phyloP scores from a whole-genome alignment of 2,888 invertebrate genomes.

The Troglohyphantes excavatus region DNA sequence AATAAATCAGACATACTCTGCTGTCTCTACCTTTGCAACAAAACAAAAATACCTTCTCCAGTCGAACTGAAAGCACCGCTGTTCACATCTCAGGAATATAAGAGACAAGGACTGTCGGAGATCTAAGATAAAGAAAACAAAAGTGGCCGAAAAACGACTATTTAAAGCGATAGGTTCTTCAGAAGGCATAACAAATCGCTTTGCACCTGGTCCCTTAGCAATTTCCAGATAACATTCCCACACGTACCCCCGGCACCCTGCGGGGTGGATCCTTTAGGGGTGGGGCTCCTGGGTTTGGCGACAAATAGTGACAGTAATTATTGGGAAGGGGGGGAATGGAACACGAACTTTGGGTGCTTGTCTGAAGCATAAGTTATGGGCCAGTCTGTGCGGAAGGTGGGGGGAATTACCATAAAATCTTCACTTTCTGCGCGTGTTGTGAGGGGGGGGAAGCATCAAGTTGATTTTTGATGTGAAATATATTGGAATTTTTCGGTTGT shows the following conservation, averaged over 20 bases:
- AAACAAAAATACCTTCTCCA: not conserved
- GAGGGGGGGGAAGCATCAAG: not conserved
- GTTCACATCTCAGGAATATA: not conserved
- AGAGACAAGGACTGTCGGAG: constrained; percentile 1
- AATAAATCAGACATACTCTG: not conserved
- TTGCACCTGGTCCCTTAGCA: constrained; percentile 70
- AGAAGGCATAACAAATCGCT: constrained; percentile 53
- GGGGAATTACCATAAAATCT: not conserved
- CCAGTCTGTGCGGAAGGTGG: not conserved
- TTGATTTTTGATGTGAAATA: constrained; percentile 5
- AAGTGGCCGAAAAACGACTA: constrained; percentile 28
- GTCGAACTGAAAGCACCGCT: not conserved
- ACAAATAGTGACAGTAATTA: constrained; percentile 68
- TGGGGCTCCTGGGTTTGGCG: constrained; percentile 29
- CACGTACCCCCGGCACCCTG: constrained; percentile 37
- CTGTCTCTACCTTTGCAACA: not conserved
- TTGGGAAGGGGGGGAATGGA: constrained; percentile 25
- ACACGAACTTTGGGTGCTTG: not conserved
- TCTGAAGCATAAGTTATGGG: not conserved
- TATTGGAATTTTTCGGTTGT: not conserved
- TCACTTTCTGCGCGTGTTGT: not conserved
- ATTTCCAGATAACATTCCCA: constrained; percentile 49
- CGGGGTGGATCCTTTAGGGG: constrained; percentile 17
- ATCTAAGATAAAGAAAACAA: constrained; percentile 43
- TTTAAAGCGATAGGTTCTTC: constrained; percentile 51